Evolutionary conservation across 1,140 invertebrate species (phyloP).

Genomic region (Cheumatopsyche charites): DNA sequence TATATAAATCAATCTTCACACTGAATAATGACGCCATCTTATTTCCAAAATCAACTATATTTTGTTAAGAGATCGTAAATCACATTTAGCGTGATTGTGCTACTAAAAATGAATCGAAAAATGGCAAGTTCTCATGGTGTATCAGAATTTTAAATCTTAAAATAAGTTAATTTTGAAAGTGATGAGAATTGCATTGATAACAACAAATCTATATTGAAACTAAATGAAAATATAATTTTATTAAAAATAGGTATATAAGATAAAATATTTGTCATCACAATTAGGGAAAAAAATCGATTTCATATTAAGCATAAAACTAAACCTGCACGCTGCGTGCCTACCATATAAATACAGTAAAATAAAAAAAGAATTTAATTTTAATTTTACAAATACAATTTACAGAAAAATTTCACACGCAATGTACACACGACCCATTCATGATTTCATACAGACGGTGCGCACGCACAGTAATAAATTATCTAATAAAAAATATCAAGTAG

Average conservation of each 20-base stretch:
- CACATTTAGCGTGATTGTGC: slow-evolving; percentile 12
- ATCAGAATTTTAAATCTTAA: too few relatives aligned
- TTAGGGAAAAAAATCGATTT: too few relatives aligned
- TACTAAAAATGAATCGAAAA: not conserved
- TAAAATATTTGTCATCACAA: too few relatives aligned
- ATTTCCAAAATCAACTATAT: not conserved
- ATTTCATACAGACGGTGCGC: not conserved
- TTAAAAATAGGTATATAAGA: too few relatives aligned
- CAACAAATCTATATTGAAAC: too few relatives aligned
- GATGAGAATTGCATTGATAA: too few relatives aligned
- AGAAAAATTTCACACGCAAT: not conserved
- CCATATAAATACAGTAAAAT: too few relatives aligned
- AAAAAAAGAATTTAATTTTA: too few relatives aligned
- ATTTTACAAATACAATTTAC: not conserved
- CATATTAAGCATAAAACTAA: too few relatives aligned
- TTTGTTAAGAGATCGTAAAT: not conserved
- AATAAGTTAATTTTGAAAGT: too few relatives aligned
- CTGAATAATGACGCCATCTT: slow-evolving; percentile 20
- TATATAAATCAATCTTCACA: slow-evolving; percentile 11
- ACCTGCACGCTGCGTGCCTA: too few relatives aligned
- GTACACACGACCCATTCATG: not conserved
- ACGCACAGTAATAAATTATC: slow-evolving; percentile 17
- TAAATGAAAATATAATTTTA: too few relatives aligned
- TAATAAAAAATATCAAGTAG: slow-evolving; percentile 27
- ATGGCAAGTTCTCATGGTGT: not conserved